A percentile compares a stretch with the other conserved stretches of the same genome.
Conservation (phyloP, 2,888 invertebrate genomes). For the Fragum sueziense region DNA sequence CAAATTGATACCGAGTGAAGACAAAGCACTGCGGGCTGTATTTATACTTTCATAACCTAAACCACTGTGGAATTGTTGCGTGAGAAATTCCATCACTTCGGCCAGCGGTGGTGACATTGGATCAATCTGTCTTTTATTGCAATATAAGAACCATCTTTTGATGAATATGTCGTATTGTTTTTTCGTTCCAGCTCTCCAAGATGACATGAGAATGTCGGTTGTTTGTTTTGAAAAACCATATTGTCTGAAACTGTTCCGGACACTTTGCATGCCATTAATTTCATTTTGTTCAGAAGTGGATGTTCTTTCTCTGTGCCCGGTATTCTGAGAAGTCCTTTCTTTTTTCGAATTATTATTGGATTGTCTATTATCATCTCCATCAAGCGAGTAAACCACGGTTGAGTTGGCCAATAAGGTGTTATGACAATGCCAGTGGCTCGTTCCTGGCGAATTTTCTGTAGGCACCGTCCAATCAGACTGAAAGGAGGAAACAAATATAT, state of each 20-base stretch:
- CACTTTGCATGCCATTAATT: slow-evolving; percentile 40
- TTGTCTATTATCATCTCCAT: slow-evolving; percentile 16
- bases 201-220: slow-evolving; percentile 40
- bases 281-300: slow-evolving; percentile 30
- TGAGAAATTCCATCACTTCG: slow-evolving; percentile 23
- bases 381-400: slow-evolving; percentile 2
- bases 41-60: slow-evolving; percentile 36
- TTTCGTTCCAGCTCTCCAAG: slow-evolving; percentile 28
- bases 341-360: slow-evolving; percentile 21
- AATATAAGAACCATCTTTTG: slow-evolving; percentile 34
- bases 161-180: slow-evolving; percentile 19
- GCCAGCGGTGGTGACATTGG: slow-evolving; percentile 10
- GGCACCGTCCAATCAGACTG: background rate
- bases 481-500: background rate
- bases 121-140: slow-evolving; percentile 18
- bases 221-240: slow-evolving; percentile 14
- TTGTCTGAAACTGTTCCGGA: slow-evolving; percentile 36
- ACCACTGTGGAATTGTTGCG: slow-evolving; percentile 15
- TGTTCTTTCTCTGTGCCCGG: slow-evolving; percentile 13
- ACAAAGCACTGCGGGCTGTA: slow-evolving; percentile 23
- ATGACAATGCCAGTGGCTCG: background rate
- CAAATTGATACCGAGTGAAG: slow-evolving; percentile 20
- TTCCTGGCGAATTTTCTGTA: background rate
- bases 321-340: slow-evolving; percentile 16
- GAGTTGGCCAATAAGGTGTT: background rate